Percentiles rank a stretch among this genome's conserved stretches.
Conservation (phyloP, 2,888 invertebrate genomes). For the Octonoba sinensis region DNA sequence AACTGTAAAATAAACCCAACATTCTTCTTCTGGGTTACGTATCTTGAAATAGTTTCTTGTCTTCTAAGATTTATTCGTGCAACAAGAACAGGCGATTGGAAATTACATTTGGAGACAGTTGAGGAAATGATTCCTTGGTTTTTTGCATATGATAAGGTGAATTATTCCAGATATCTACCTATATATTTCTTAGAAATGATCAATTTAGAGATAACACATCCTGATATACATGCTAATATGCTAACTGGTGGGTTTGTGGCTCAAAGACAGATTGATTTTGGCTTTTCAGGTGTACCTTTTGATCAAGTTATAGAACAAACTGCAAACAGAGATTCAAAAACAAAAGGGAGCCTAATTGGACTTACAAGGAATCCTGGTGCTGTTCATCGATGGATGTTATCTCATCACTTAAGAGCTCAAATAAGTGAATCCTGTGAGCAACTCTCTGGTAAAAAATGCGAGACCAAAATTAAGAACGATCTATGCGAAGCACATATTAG, state of each 20-base stretch:
- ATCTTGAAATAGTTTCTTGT: not conserved
- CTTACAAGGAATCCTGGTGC: not conserved
- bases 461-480: not conserved
- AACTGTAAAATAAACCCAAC: not conserved
- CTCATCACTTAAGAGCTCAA: constrained; percentile 1
- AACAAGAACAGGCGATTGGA: not conserved
- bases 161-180: not conserved
- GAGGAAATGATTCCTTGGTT: not conserved
- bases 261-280: not conserved
- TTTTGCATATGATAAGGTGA: constrained; percentile 7
- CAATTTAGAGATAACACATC: not conserved
- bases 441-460: not conserved
- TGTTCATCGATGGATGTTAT: constrained; percentile 3
- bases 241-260: not conserved
- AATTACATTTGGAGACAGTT: constrained; percentile 3
- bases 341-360: constrained; percentile 1
- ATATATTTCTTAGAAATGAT: not conserved
- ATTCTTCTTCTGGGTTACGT: not conserved
- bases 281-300: not conserved
- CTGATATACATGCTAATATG: not conserved
- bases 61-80: not conserved
- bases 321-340: constrained; percentile 5
- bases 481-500: no score
- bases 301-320: constrained; percentile 15
- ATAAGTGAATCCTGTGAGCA: not conserved